Evolutionary conservation across 2,888 invertebrate species (phyloP).

Genomic region (Colletes collaris): DNA sequence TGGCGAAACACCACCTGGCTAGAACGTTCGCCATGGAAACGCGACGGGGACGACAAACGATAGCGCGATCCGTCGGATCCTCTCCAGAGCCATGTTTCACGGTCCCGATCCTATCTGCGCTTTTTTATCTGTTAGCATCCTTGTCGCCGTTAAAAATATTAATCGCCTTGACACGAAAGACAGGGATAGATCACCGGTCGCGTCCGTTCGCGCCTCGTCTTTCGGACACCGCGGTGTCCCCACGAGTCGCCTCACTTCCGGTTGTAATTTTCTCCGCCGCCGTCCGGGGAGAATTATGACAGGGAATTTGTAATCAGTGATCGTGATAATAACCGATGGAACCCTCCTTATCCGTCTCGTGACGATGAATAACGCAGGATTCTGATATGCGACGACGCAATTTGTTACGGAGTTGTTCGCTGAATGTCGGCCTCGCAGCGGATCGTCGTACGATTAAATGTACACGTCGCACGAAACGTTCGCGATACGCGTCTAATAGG

Average conservation of each 20-base stretch:
- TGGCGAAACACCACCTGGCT: not conserved
- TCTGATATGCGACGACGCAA: conserved; percentile 30
- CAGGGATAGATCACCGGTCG: conserved; percentile 47
- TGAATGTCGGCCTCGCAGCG: not conserved
- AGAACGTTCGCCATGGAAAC: conserved; percentile 27
- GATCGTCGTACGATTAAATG: conserved; percentile 9
- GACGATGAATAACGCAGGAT: conserved; percentile 29
- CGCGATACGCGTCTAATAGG: conserved; percentile 2
- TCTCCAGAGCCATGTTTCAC: conserved; percentile 35
- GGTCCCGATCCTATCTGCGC: conserved; percentile 51
- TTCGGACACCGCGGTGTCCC: conserved; percentile 27
- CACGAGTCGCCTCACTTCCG: conserved; percentile 36
- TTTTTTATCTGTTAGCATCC: conserved; percentile 37
- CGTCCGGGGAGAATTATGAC: conserved; percentile 41
- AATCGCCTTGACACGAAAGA: conserved; percentile 55
- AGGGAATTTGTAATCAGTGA: conserved; percentile 42
- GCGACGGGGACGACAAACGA: conserved; percentile 59
- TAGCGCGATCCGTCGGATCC: conserved; percentile 52
- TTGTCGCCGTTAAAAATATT: conserved; percentile 68
- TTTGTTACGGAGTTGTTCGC: conserved; percentile 26
- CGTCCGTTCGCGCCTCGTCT: conserved; percentile 49
- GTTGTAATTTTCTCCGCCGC: conserved; percentile 38
- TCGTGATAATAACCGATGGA: conserved; percentile 46
- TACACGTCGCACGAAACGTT: not conserved
- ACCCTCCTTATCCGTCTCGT: conserved; percentile 18